Evolutionary conservation across 1,140 invertebrate genomes (phyloP).

Genomic region (Ceratina australensis): DNA sequence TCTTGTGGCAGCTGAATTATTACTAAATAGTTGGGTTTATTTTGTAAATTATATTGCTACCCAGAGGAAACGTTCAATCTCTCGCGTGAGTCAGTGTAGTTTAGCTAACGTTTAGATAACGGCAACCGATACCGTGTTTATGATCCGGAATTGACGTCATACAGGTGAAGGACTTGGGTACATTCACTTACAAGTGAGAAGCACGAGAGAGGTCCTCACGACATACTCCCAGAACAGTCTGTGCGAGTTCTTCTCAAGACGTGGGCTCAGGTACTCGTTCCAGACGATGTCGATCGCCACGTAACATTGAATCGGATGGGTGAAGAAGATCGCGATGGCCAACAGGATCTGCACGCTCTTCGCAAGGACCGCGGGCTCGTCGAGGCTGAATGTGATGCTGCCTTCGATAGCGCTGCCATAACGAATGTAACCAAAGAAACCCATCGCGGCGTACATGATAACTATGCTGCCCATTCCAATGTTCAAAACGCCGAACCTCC

Average conservation of each 20-base stretch:
- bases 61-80: background rate
- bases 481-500: slow-evolving; percentile 87
- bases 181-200: slow-evolving; percentile 88
- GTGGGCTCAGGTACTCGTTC: slow-evolving; percentile 83
- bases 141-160: background rate
- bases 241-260: slow-evolving; percentile 72
- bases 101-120: no score
- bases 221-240: slow-evolving; percentile 84
- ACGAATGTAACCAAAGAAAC: slow-evolving; percentile 89
- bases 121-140: no score
- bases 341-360: slow-evolving; percentile 88
- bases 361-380: slow-evolving; percentile 82
- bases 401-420: slow-evolving; percentile 84
- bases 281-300: slow-evolving; percentile 94
- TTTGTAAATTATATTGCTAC: no score
- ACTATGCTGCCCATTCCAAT: slow-evolving; percentile 87
- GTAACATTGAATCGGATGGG: slow-evolving; percentile 92
- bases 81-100: background rate
- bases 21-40: no score
- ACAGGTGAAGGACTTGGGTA: background rate
- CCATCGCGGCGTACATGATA: slow-evolving; percentile 86
- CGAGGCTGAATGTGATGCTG: slow-evolving; percentile 86
- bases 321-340: slow-evolving; percentile 90
- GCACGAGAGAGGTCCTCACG: slow-evolving; percentile 84
- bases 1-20: no score